Evolutionary conservation across 2,113 vertebrate genomes (phyloP).

Genomic region (Semnornis frantzii): DNA sequence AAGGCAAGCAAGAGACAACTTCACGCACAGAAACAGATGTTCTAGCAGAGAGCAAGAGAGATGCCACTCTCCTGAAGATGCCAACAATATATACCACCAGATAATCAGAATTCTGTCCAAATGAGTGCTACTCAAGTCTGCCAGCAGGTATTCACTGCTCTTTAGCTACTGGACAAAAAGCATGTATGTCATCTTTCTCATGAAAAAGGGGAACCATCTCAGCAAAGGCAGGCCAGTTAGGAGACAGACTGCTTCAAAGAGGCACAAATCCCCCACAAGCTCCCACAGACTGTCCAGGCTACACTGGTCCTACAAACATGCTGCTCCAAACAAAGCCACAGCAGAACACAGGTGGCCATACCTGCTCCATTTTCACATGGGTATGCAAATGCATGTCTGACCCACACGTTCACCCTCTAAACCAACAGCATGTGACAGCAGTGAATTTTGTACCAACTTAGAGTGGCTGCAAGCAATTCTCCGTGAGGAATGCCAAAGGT

Average conservation of each 20-base stretch:
- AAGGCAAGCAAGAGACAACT: not conserved
- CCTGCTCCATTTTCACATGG: not conserved
- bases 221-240: not conserved
- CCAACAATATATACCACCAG: not conserved
- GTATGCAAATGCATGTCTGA: too few relatives aligned
- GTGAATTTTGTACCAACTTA: not conserved
- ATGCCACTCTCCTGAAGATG: not conserved
- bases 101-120: not conserved
- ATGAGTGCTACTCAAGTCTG: not conserved
- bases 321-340: not conserved
- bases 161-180: not conserved
- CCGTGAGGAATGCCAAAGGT: not conserved
- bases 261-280: not conserved
- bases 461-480: not conserved
- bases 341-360: not conserved
- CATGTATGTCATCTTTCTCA: not conserved
- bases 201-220: not conserved
- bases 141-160: not conserved
- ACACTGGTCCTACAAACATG: not conserved
- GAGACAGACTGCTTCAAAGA: not conserved
- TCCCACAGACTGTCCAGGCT: not conserved
- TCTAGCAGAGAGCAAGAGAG: not conserved
- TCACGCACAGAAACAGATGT: not conserved
- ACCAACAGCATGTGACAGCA: not conserved
- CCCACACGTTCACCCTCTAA: too few relatives aligned